phyloP scores from a whole-genome alignment of 37 sponge, comb jelly and placozoan genomes.

The Sycon ciliatum region DNA sequence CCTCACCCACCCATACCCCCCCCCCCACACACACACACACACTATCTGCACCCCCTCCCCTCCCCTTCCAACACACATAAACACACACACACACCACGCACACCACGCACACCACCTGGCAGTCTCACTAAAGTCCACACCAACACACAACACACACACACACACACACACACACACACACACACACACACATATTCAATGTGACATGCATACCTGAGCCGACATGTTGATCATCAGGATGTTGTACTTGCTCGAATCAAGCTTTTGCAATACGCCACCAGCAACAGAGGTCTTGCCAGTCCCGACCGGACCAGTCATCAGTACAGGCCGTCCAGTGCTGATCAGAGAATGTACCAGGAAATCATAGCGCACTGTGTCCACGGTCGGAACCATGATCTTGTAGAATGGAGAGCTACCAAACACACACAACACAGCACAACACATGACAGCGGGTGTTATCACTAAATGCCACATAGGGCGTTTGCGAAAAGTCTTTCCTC shows the following conservation, averaged over 20 bases:
- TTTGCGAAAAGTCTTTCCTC: too few relatives aligned
- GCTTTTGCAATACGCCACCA: slow-evolving; percentile 72
- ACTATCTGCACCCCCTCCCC: too few relatives aligned
- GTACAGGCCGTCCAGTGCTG: slow-evolving; percentile 52
- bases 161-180: slow-evolving; percentile 27
- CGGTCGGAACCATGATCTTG: slow-evolving; percentile 97
- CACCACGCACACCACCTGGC: not conserved
- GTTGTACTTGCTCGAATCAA: slow-evolving; percentile 60
- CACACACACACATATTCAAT: slow-evolving; percentile 20
- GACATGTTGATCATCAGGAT: slow-evolving; percentile 88
- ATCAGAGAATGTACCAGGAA: slow-evolving; percentile 84
- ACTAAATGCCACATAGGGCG: too few relatives aligned
- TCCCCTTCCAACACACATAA: too few relatives aligned
- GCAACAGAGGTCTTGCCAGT: slow-evolving; percentile 96
- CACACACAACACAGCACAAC: too few relatives aligned
- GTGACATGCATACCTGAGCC: slow-evolving; percentile 57
- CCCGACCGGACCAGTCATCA: slow-evolving; percentile 93
- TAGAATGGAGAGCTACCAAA: slow-evolving; percentile 87
- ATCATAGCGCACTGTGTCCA: slow-evolving; percentile 93
- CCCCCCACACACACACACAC: too few relatives aligned
- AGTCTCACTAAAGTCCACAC: not conserved
- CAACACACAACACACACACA: slow-evolving; percentile 17
- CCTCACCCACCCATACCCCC: too few relatives aligned
- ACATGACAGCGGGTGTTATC: too few relatives aligned
- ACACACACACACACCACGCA: not conserved